phyloP scores from a whole-genome alignment of 2,113 vertebrate genomes.

The Melanostigma gelatinosum region DNA sequence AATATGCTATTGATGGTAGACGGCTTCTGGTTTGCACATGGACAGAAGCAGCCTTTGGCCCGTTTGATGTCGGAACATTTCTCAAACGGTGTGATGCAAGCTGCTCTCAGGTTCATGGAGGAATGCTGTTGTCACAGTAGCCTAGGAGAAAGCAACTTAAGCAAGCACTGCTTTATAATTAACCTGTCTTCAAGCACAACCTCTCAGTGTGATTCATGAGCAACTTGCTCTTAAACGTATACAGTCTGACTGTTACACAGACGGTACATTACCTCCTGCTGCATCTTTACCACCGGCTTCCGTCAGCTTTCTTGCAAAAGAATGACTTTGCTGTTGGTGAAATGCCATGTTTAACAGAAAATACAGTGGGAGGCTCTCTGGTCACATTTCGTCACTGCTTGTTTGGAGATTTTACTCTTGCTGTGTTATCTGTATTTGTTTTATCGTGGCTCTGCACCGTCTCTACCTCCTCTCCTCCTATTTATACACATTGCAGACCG shows the following conservation, averaged over 20 bases:
- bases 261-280: slow-evolving; percentile 42
- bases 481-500: slow-evolving; percentile 44
- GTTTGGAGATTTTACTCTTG: slow-evolving; percentile 7
- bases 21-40: slow-evolving; percentile 45
- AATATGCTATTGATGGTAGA: neutral
- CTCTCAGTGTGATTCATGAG: slow-evolving; percentile 74
- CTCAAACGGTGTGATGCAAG: slow-evolving; percentile 36
- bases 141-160: slow-evolving; percentile 44
- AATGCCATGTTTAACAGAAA: slow-evolving; percentile 15
- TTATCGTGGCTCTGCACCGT: slow-evolving; percentile 9
- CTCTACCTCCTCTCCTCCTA: slow-evolving; percentile 18
- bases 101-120: slow-evolving; percentile 34
- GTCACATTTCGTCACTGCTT: neutral
- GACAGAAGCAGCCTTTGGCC: slow-evolving; percentile 41
- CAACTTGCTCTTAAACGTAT: slow-evolving; percentile 45
- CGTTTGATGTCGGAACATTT: slow-evolving; percentile 55
- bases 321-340: slow-evolving; percentile 1
- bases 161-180: slow-evolving; percentile 75
- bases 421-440: slow-evolving; percentile 20
- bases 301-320: slow-evolving; percentile 19
- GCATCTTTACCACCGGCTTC: slow-evolving; percentile 21
- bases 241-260: slow-evolving; percentile 44
- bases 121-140: slow-evolving; percentile 64
- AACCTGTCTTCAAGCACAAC: slow-evolving; percentile 70
- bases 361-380: neutral